Evolutionary conservation across 1,140 invertebrate genomes (phyloP).

Genomic region (Lordiphosa mommai): DNA sequence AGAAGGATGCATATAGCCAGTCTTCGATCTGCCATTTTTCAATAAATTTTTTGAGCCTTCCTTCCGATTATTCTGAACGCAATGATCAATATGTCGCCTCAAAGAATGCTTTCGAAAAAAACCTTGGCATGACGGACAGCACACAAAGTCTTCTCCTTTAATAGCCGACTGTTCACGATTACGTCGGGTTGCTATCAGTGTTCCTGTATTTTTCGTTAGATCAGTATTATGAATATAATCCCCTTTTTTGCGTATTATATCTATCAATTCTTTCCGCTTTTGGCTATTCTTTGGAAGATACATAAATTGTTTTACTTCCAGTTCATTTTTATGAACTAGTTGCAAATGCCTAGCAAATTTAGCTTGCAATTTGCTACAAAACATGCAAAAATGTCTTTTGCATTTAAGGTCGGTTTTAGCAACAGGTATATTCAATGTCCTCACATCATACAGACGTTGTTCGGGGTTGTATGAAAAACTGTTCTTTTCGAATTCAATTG

Average conservation of each 20-base stretch:
- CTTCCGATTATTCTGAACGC: not conserved
- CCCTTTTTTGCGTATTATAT: not conserved
- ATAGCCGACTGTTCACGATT: not conserved
- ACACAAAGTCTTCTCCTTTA: not conserved
- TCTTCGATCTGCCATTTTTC: not conserved
- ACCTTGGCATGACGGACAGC: not conserved
- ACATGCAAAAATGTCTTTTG: not conserved
- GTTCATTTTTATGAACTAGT: not conserved
- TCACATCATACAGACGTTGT: not conserved
- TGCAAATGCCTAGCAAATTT: conserved; percentile 1
- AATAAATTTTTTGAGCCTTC: not conserved
- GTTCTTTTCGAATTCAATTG: too few species aligned
- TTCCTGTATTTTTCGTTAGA: not conserved
- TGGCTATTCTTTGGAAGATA: not conserved
- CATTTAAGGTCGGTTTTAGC: not conserved
- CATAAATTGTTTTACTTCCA: not conserved
- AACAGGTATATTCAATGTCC: not conserved
- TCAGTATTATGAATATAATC: not conserved
- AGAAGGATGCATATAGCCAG: not conserved
- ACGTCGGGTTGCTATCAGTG: not conserved
- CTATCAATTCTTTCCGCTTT: not conserved
- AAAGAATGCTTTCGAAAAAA: not conserved
- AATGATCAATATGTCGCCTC: not conserved
- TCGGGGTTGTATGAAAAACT: not conserved
- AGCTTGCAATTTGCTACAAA: not conserved